Base-by-base conservation (phyloP, 2,888 invertebrate species). In the Plagiodera versicolora region DNA sequence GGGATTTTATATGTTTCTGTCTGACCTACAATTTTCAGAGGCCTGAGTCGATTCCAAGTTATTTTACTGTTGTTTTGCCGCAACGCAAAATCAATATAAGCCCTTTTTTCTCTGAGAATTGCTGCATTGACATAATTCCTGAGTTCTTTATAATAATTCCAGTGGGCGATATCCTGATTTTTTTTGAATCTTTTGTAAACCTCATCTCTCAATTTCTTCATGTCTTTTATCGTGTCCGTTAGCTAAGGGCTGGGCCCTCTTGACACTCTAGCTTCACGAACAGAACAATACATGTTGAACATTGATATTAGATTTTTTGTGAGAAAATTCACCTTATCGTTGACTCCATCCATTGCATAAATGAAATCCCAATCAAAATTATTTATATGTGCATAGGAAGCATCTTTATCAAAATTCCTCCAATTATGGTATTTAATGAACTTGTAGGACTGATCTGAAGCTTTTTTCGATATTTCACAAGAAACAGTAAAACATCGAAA, bases 281-380 rank as follows among this genome's bases (percentile, higher is more conserved):
- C 11, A 44, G 44, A n/a, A 11, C 44, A 44, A 16, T 44, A 5
- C 5, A 14, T n/a, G n/a, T n/a, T n/a, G n/a, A n/a, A n/a, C n/a
- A n/a, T n/a, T n/a, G n/a, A n/a, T n/a, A n/a, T n/a, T n/a, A n/a
- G n/a, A n/a, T n/a, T n/a, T n/a, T n/a, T n/a, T n/a, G n/a, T n/a
- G n/a, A n/a, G n/a, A n/a, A 44, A 44, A 44, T 44, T 44, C 11
- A 14, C 44, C 16, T 5, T 44, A 28, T 28, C 28, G 9, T 28
- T 28, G 28, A 28, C 28, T 28, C 28, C 28, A 28, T 6, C 28
- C 9, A 28, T 28, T 6, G 28, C 9, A 28, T 28, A 28, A 6
- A 28, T 46, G 18, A 17, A n/a, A 46, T 46, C 46, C 46, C 46
- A 46, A 18, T 46, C 17, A 10, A 46, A 46, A 46, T 46, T 46